Percentiles rank a stretch among this genome's conserved stretches.
phyloP scores from a whole-genome alignment of 2,888 invertebrate species.

The Agriotes lineatus region DNA sequence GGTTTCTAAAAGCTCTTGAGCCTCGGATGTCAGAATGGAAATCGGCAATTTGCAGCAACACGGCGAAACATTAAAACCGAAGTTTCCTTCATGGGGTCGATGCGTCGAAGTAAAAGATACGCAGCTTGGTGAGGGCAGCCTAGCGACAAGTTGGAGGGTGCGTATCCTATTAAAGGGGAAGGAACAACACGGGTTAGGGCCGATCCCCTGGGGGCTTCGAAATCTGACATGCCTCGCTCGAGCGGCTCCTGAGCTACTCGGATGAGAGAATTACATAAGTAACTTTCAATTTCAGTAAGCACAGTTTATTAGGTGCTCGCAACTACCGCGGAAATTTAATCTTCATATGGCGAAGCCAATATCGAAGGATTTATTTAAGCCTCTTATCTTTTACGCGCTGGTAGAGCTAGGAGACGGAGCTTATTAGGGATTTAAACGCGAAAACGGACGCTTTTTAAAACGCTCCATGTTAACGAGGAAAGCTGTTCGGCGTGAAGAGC shows the following conservation, averaged over 20 bases:
- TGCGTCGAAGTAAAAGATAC: background rate
- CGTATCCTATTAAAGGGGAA: slow-evolving; percentile 39
- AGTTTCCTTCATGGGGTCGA: background rate
- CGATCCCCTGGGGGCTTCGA: slow-evolving; percentile 46
- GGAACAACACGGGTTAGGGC: slow-evolving; percentile 34
- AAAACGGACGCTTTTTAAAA: no score
- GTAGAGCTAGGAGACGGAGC: background rate
- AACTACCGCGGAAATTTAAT: slow-evolving; percentile 28
- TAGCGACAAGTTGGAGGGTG: slow-evolving; percentile 24
- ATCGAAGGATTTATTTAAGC: slow-evolving; percentile 35
- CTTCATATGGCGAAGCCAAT: slow-evolving; percentile 28
- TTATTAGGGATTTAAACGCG: slow-evolving; percentile 16
- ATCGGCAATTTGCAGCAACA: background rate
- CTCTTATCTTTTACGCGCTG: slow-evolving; percentile 12
- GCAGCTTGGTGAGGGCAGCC: background rate
- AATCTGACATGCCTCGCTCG: slow-evolving; percentile 52
- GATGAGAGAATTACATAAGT: slow-evolving; percentile 36
- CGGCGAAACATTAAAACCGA: slow-evolving; percentile 1
- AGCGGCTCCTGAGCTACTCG: slow-evolving; percentile 40
- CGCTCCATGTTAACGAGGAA: background rate
- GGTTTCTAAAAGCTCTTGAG: no score
- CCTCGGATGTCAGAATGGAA: no score
- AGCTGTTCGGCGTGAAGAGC: background rate
- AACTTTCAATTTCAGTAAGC: slow-evolving; percentile 36
- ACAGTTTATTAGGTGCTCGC: slow-evolving; percentile 28